A percentile compares a stretch with the other conserved stretches of the same genome.
Evolutionary conservation across 2,888 invertebrate genomes (phyloP).

Genomic region (Lamellibrachia satsuma): DNA sequence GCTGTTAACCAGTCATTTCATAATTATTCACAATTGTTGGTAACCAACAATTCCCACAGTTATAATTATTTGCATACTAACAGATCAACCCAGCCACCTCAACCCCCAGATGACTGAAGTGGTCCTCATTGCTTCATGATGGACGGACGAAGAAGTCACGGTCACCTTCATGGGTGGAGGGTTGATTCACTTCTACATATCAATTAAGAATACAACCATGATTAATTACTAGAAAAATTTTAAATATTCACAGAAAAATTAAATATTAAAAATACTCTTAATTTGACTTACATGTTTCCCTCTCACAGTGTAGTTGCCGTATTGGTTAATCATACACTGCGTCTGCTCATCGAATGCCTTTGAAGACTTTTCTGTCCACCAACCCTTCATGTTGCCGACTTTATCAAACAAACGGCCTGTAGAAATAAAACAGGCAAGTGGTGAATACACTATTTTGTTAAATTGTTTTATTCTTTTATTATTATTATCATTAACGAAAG

Average conservation of each 20-base stretch:
- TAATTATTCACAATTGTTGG: background rate
- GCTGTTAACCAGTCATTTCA: conserved; percentile 43
- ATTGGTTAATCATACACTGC: conserved; percentile 73
- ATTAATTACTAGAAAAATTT: background rate
- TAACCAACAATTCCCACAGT: background rate
- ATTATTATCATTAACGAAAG: background rate
- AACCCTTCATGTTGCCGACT: conserved; percentile 58
- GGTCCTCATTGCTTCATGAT: background rate
- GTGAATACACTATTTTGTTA: background rate
- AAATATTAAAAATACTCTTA: background rate
- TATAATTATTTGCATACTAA: background rate
- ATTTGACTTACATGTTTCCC: background rate
- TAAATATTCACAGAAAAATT: background rate
- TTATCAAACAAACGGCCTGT: conserved; percentile 61
- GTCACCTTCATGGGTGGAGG: background rate
- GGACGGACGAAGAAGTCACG: background rate
- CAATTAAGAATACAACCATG: background rate
- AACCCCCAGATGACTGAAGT: too few species aligned
- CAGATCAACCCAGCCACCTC: too few species aligned
- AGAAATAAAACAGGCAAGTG: background rate
- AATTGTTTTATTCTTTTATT: background rate
- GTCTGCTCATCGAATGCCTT: conserved; percentile 53
- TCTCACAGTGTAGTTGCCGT: conserved; percentile 64
- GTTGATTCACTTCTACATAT: background rate
- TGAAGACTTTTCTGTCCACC: conserved; percentile 59